Evolutionary conservation across 2,888 invertebrate species (phyloP), one percentile per base, ranked within the genome.

Genomic region (Automeris io): DNA sequence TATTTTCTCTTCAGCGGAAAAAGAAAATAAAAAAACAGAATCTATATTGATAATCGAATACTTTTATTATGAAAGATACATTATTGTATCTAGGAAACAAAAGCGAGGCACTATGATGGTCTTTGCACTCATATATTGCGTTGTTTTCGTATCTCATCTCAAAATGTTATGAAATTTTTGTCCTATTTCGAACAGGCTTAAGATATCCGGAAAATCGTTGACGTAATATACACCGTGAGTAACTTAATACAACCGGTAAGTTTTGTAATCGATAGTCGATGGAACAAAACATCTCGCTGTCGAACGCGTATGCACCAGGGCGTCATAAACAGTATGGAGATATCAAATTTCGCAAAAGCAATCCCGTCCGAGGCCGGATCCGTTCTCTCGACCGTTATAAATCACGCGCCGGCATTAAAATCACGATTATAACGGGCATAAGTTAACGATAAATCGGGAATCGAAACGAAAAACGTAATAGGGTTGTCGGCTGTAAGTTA

Each of bases 271-370:
- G 33, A 34, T 34, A 21, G 23, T 16, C 3, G 3, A 6, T 12
- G 26, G 11, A 32, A 25, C 26, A 21, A 37, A 21, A 37, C 16
- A 37, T 34, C 33, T n/a, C 8, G 26, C 16, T 21, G 3, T 26
- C 26, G 26, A 13, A 6, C 22, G 25, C 39, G 29, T 39, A 58
- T 60, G 67, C 75, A 77, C 76, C 65, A 70, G 76, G 75, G 72
- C 60, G 39, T 65, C 76, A 77, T 80, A 78, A 82, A 76, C 65
- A 58, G 64, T 74, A 82, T 80, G 62, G 73, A 80, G 82, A 80
- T 83, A 85, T 86, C 85, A 83, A 82, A 76, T 85, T 83, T 82
- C 85, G 71, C 55, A 65, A 72, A 78, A 70, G 70, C 79, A 77
- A 79, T 79, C 70, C 71, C 65, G 70, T 56, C 56, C 53, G 42